Base-by-base conservation (phyloP, 2,888 invertebrate species). In the Cryptocheilus praepositus region DNA sequence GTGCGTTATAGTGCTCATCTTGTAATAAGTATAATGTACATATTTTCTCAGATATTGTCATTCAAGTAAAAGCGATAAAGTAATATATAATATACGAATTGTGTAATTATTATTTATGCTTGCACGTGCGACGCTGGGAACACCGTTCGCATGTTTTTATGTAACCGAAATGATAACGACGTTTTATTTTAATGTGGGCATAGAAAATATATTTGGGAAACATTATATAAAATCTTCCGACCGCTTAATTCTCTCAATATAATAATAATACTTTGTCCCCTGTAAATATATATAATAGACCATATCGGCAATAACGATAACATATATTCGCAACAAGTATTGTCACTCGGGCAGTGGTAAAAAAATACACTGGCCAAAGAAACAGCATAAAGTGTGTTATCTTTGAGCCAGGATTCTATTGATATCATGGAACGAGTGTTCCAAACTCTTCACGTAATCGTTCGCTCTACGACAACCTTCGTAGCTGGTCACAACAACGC, bases 401-500 rank as follows among this genome's bases (percentile, higher is more conserved):
- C 70, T 73, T 45, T 72, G 73, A 44, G 63, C 54, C 43, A 90
- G 79, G 61, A 91, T 85, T 46, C 85, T 83, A 63, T 90, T 84
- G 70, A 98, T 93, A 79, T 94, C 93, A 82, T 93, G 90, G 84
- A 96, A 93, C 19, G 96, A 94, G 73, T 92, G 89, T 75, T 92
- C 91, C 54, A 96, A 89, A 61, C 93, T 93, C 67, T 93, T 91
- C 3, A 94, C 90, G 85, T 95, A 97, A 67, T 93, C 92, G 21
- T 90, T 89, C 61, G 95, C 95, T 87, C 94, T 91, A 61, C 93
- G 92, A 76, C 93, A 91, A 0, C 92, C 90, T 71, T 92, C 92
- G 86, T 97, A 98, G 72, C 94, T 93, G 0, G 96, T 94, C 8
- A 96, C 94, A 56, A 96, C 92, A 52, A 94, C 93, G 15, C 98